Base-by-base conservation (phyloP, 2,113 vertebrate genomes). In the Cryptoleucopteryx plumbea region DNA sequence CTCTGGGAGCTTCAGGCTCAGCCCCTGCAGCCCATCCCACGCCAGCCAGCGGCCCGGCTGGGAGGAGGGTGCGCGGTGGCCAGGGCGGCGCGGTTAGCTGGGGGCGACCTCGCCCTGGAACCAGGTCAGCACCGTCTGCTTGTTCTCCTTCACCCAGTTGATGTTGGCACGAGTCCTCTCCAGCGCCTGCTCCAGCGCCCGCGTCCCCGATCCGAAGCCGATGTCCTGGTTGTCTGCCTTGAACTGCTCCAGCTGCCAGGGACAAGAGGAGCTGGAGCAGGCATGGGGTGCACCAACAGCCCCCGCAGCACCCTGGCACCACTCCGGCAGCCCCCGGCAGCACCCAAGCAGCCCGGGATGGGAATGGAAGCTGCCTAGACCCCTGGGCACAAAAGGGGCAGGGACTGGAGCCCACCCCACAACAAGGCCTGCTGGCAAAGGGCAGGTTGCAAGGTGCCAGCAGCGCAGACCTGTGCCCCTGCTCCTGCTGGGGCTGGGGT, bases 161-260 rank as follows among this genome's bases (percentile, higher is more conserved):
- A 99, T 99, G 97, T 99, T 99, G 63, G 98, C 80, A 9, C 94
- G 97, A 3, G 98, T 99, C 62, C 79, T 98, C 97, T 99, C 99
- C 96, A 99, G 97, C 0, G 98, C 97, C 94, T 99, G 98, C 63
- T 99, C 98, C 81, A 99, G 80, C 0, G 98, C 98, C 19, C 98
- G 86, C 0, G 98, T 98, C 70, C 97, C 99, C 0, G 98, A 98
- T 50, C 98, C 98, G 1, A 99, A 98, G 25, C 98, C 98, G 0
- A 77, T 65, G 0, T 97, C 95, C 17, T 95, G 52, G 31, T 99
- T 99, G 5, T 98, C 97, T 3, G 42, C 6, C 96, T 98, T 98
- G 94, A 99, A 99, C 90, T 97, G 97, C 79, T 98, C 96, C 96
- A 99, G 94, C 99, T 99, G 98, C 47, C 36, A 0, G 71, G 61